Percentiles rank a stretch among this genome's conserved stretches.
Conservation (phyloP, 2,888 invertebrate genomes). For the Ommatoiulus sabulosus region DNA sequence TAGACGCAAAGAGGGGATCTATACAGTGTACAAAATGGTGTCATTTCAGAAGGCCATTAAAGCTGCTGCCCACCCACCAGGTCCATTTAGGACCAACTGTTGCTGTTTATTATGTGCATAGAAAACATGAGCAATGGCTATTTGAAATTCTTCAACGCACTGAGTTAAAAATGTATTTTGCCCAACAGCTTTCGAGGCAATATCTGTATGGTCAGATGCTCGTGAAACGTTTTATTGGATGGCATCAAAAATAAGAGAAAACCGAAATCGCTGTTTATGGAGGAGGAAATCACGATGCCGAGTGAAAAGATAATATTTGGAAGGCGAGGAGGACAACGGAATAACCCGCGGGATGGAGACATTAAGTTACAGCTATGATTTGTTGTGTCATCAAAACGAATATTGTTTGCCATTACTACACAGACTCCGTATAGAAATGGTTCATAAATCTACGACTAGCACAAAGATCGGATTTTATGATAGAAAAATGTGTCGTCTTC, state of each 20-base stretch:
- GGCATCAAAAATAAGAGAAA: slow-evolving; percentile 40
- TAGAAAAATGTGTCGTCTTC: slow-evolving; percentile 34
- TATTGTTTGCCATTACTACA: slow-evolving; percentile 29
- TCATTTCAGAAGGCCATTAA: slow-evolving; percentile 47
- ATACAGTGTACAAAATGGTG: slow-evolving; percentile 34
- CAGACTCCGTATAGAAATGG: slow-evolving; percentile 40
- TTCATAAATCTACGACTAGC: slow-evolving; percentile 25
- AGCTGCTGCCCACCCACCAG: slow-evolving; percentile 14
- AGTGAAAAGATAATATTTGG: slow-evolving; percentile 44
- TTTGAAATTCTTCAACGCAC: slow-evolving; percentile 37
- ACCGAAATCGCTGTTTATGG: slow-evolving; percentile 41
- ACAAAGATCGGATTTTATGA: slow-evolving; percentile 28
- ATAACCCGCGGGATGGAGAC: slow-evolving; percentile 22
- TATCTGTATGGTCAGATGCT: slow-evolving; percentile 39
- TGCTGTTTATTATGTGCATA: slow-evolving; percentile 54
- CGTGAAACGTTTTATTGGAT: slow-evolving; percentile 42
- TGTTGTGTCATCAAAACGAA: slow-evolving; percentile 29
- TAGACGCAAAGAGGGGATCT: not conserved
- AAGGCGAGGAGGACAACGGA: slow-evolving; percentile 30
- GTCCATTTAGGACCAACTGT: slow-evolving; percentile 52
- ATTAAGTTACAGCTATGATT: slow-evolving; percentile 15
- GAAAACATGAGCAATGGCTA: slow-evolving; percentile 48
- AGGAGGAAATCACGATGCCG: slow-evolving; percentile 47
- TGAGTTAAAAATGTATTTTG: slow-evolving; percentile 18
- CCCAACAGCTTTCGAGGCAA: slow-evolving; percentile 18